phyloP scores from a whole-genome alignment of 2,113 vertebrate species.

The Ciconia maguari region DNA sequence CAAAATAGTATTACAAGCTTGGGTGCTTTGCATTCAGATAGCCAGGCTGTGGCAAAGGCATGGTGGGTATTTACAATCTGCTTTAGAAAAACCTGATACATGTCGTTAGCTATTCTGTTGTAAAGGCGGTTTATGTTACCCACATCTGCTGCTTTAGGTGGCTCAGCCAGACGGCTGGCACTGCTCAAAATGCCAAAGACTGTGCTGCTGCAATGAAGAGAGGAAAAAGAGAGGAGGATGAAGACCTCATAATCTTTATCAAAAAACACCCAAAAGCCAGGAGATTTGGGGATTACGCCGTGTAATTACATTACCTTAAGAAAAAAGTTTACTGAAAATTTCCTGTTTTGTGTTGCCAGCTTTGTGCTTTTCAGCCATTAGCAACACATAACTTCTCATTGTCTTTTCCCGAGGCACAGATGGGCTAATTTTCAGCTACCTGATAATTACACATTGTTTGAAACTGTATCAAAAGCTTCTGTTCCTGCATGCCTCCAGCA shows the following conservation, averaged over 20 bases:
- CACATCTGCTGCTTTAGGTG: conserved; percentile 13
- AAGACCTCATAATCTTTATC: conserved; percentile 1
- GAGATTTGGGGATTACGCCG: conserved; percentile 37
- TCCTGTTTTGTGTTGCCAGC: conserved; percentile 59
- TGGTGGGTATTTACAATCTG: neutral
- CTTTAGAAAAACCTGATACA: neutral
- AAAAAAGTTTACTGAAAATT: conserved; percentile 29
- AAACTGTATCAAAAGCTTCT: conserved; percentile 59
- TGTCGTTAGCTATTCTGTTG: neutral
- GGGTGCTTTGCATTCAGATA: conserved; percentile 1
- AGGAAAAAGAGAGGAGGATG: neutral
- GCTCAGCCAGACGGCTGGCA: neutral
- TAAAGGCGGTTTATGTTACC: neutral
- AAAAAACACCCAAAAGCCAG: conserved; percentile 14
- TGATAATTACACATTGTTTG: conserved; percentile 67
- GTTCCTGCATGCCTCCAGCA: neutral
- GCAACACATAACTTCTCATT: conserved; percentile 59
- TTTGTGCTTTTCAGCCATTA: conserved; percentile 54
- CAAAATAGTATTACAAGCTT: neutral
- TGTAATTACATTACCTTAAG: conserved; percentile 58
- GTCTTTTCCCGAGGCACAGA: conserved; percentile 53
- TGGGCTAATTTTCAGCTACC: conserved; percentile 66
- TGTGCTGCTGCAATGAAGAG: neutral
- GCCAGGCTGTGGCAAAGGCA: neutral
- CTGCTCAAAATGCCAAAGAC: neutral